Conservation (phyloP, 2,888 invertebrate genomes). For the Hypomecis atomaria region DNA sequence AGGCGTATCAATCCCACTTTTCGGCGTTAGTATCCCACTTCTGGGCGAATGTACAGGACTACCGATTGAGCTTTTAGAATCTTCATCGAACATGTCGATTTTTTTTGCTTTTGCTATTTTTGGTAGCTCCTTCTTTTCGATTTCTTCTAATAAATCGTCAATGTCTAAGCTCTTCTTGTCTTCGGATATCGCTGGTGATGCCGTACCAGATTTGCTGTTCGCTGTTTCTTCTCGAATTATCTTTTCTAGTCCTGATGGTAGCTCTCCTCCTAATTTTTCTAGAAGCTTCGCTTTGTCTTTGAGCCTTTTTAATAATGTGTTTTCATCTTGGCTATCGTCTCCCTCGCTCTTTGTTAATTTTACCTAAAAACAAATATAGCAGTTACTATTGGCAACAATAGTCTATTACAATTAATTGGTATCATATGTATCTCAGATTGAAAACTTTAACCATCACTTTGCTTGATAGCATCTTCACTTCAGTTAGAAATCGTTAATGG, state of each 20-base stretch:
- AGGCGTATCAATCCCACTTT: conserved; percentile 49
- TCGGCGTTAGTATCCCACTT: conserved; percentile 41
- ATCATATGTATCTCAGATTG: conserved; percentile 72
- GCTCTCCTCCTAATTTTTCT: conserved; percentile 81
- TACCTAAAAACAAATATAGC: conserved; percentile 37
- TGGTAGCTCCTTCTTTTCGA: conserved; percentile 73
- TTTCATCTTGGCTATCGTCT: conserved; percentile 74
- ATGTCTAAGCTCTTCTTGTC: conserved; percentile 51
- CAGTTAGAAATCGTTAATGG: conserved; percentile 45
- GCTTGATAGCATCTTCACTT: conserved; percentile 59
- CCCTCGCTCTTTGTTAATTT: conserved; percentile 51
- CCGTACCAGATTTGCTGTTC: conserved; percentile 45
- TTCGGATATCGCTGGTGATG: conserved; percentile 56
- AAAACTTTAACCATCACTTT: conserved; percentile 80
- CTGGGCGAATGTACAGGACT: conserved; percentile 60
- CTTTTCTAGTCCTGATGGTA: conserved; percentile 77
- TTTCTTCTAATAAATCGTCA: conserved; percentile 74
- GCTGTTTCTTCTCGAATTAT: conserved; percentile 68
- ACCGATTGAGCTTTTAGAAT: conserved; percentile 45
- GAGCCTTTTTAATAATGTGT: conserved; percentile 63
- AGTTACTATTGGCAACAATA: background rate
- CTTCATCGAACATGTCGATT: conserved; percentile 55
- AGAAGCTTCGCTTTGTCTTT: conserved; percentile 81
- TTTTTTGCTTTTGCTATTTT: conserved; percentile 59
- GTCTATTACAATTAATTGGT: background rate